Percentiles rank a stretch among this genome's conserved stretches.
Evolutionary conservation across 2,797 vertebrate species (phyloP).

Genomic region (Pseudomugil gertrudae): DNA sequence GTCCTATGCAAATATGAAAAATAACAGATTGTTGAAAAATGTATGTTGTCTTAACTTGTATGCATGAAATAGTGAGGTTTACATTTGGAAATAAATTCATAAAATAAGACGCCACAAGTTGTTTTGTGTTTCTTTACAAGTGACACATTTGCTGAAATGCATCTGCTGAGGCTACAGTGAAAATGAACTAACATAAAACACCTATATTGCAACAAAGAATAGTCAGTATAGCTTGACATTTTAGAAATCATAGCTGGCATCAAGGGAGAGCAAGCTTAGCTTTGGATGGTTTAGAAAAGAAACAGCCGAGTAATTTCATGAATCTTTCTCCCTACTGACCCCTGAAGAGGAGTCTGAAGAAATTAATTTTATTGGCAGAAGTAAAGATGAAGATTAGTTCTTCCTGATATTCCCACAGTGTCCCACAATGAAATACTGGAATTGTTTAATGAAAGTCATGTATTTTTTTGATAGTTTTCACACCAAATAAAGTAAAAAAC

Average conservation of each 20-base stretch:
- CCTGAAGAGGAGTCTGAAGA: background rate
- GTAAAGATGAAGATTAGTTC: background rate
- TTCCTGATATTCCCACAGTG: background rate
- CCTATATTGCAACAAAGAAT: background rate
- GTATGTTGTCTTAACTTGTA: conserved; percentile 94
- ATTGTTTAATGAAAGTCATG: background rate
- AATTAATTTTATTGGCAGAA: background rate
- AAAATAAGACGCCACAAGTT: conserved; percentile 79
- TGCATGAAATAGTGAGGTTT: conserved; percentile 99
- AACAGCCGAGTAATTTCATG: background rate
- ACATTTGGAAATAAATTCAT: conserved; percentile 98
- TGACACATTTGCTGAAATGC: background rate
- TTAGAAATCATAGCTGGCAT: background rate
- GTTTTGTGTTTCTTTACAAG: conserved; percentile 2
- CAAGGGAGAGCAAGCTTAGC: background rate
- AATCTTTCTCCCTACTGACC: background rate
- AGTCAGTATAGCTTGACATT: background rate
- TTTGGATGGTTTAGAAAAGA: background rate
- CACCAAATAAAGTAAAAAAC: background rate
- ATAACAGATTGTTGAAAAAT: conserved; percentile 93
- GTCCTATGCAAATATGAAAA: conserved; percentile 95
- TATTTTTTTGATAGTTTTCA: background rate
- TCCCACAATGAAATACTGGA: background rate
- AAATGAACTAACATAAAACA: background rate
- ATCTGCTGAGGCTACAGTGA: background rate